phyloP scores from a whole-genome alignment of 2,113 vertebrate genomes.

The Ceuthmochares aereus region DNA sequence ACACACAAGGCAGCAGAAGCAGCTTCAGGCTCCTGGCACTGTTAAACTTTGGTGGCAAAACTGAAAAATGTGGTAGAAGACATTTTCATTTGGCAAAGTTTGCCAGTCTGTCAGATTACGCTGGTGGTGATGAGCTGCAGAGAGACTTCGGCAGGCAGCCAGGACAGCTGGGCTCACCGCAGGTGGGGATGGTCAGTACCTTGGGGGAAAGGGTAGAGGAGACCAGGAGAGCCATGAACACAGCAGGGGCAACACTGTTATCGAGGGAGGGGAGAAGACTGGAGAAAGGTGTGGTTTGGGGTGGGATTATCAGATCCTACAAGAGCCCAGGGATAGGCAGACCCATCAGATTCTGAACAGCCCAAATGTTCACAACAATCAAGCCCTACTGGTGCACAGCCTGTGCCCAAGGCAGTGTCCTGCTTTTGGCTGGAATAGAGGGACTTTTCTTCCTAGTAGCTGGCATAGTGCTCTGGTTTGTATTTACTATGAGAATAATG shows the following conservation, averaged over 20 bases:
- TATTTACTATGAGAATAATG: no score
- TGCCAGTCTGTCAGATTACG: background rate
- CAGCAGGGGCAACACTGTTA: background rate
- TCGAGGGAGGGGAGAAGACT: background rate
- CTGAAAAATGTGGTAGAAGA: background rate
- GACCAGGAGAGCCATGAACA: background rate
- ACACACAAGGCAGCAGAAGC: background rate
- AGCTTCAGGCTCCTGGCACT: conserved; percentile 27
- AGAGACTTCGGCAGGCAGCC: background rate
- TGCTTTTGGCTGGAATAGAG: no score
- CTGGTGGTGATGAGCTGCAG: background rate
- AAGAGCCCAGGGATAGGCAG: background rate
- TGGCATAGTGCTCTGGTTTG: no score
- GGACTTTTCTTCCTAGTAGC: no score
- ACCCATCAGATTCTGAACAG: background rate
- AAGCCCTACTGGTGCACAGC: background rate
- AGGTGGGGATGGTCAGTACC: fast-evolving
- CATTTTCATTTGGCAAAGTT: background rate
- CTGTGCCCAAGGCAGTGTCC: background rate
- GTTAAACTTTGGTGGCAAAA: conserved; percentile 20
- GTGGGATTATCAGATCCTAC: background rate
- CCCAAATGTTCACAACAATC: background rate
- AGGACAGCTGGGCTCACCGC: fast-evolving
- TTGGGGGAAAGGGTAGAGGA: background rate
- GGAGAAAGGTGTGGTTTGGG: background rate